phyloP scores from a whole-genome alignment of 2,888 invertebrate genomes.

The Lasioglossum figueresi region DNA sequence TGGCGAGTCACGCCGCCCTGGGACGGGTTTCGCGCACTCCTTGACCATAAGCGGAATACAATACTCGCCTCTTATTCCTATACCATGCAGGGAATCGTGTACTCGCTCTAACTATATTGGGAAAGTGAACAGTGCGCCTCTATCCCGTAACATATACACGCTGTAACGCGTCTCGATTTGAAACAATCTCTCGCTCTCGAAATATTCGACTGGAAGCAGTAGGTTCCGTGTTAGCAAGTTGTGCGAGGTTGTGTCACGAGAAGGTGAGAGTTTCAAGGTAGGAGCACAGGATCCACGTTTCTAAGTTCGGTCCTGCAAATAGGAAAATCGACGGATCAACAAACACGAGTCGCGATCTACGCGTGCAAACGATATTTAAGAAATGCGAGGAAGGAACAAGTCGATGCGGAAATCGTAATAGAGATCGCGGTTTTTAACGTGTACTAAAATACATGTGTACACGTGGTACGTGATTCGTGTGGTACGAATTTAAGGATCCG shows the following conservation, averaged over 20 bases:
- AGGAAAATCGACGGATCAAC: neutral
- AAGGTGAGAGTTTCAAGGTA: neutral
- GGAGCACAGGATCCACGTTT: neutral
- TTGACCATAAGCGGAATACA: slow-evolving; percentile 74
- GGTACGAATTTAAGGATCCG: too few relatives aligned
- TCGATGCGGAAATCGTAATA: neutral
- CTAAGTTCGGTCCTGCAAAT: neutral
- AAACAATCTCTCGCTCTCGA: neutral
- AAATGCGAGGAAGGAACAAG: neutral
- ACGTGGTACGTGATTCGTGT: too few relatives aligned
- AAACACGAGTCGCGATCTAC: neutral
- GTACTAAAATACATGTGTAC: too few relatives aligned
- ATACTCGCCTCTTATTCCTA: slow-evolving; percentile 41
- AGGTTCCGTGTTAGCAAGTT: neutral
- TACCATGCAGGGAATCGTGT: neutral
- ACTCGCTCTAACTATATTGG: slow-evolving; percentile 31
- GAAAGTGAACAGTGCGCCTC: slow-evolving; percentile 22
- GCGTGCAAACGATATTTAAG: neutral
- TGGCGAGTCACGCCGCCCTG: slow-evolving; percentile 53
- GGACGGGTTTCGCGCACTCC: slow-evolving; percentile 66
- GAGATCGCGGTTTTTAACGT: too few relatives aligned
- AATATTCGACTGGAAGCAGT: neutral
- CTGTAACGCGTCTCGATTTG: neutral
- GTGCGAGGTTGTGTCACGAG: neutral
- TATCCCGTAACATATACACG: neutral